These are phyloP conservation scores for Engystomops pustulosus DNA, from an alignment of 2,113 vertebrate species.

Conservation along the genomic window DNA sequence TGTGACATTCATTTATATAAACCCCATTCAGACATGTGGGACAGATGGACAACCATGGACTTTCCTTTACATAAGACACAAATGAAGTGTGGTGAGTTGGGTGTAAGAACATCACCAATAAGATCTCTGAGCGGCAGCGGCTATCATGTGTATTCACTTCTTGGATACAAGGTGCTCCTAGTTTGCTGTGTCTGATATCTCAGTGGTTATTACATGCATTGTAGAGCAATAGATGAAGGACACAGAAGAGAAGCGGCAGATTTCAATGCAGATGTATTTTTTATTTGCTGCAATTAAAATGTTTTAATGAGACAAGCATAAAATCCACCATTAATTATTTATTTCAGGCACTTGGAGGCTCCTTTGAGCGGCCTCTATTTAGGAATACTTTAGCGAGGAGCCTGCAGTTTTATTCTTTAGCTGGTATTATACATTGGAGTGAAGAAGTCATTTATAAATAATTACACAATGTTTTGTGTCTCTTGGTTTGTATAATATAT, in stretches of 20 bases:
- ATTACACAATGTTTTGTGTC: conserved; percentile 99
- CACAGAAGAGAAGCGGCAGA: background rate
- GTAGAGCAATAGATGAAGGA: background rate
- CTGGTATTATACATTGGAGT: conserved; percentile 85
- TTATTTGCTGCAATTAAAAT: conserved; percentile 95
- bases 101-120: no score
- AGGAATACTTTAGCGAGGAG: conserved; percentile 93
- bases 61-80: no score
- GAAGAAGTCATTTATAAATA: conserved; percentile 99
- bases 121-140: no score
- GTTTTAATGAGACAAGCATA: conserved; percentile 99
- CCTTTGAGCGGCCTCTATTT: conserved; percentile 87
- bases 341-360: conserved; percentile 86
- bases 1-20: no score
- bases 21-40: no score
- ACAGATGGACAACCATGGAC: no score
- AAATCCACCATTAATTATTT: conserved; percentile 98
- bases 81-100: no score
- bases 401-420: conserved; percentile 97
- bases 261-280: conserved; percentile 72
- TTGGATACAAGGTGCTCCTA: no score
- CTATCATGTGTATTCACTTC: no score
- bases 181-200: no score
- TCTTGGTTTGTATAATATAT: conserved; percentile 99
- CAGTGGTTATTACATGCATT: no score